Evolutionary conservation across 2,797 vertebrate species (phyloP).

Genomic region (Sebastiscus albofasciatus): DNA sequence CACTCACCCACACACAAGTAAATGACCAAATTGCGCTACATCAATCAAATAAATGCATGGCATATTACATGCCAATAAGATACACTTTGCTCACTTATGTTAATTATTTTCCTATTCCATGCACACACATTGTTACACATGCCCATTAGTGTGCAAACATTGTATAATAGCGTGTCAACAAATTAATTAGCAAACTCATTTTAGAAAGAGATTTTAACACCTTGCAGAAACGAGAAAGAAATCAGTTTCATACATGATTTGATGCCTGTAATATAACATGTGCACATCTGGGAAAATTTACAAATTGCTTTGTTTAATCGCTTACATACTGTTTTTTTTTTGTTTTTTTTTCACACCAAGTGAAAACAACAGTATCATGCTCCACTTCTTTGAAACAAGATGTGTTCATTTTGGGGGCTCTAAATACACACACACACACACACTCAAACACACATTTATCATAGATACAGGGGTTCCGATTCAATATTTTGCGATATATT

Average conservation of each 20-base stretch:
- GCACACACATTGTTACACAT: constrained; percentile 1
- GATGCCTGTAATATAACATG: neutral
- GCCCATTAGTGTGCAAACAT: constrained; percentile 1
- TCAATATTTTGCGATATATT: accelerated
- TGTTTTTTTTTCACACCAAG: neutral
- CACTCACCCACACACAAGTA: neutral
- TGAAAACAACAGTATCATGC: neutral
- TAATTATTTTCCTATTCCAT: neutral
- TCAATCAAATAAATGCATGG: neutral
- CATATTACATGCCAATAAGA: constrained; percentile 8
- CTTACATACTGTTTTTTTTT: neutral
- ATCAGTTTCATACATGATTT: neutral
- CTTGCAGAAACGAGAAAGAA: neutral
- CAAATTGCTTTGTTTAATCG: neutral
- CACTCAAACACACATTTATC: neutral
- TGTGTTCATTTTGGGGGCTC: neutral
- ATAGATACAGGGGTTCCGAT: too few relatives aligned
- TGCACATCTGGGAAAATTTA: neutral
- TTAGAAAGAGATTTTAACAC: neutral
- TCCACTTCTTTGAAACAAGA: neutral
- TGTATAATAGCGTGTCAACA: neutral
- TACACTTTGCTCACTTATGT: constrained; percentile 1
- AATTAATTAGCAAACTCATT: constrained; percentile 10
- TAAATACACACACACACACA: neutral
- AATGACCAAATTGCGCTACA: neutral